A percentile compares a stretch with the other conserved stretches of the same genome.
Evolutionary conservation across 2,888 invertebrate genomes (phyloP).

Genomic region (Pilophorus perplexus): DNA sequence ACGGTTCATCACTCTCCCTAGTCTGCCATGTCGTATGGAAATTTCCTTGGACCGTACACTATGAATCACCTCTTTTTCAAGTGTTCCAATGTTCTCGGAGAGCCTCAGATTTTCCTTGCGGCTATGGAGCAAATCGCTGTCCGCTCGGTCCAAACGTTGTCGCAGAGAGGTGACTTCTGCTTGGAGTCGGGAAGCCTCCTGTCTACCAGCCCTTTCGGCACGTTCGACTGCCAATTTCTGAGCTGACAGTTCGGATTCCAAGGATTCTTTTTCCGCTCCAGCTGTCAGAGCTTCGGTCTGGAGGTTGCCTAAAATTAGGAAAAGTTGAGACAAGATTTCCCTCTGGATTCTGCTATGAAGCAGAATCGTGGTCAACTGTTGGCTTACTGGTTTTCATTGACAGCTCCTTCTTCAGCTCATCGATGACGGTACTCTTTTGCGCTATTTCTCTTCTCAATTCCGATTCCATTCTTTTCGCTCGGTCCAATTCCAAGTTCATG

Average conservation of each 20-base stretch:
- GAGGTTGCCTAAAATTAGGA: constrained; percentile 59
- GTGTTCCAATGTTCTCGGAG: constrained; percentile 71
- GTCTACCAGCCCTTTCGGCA: constrained; percentile 70
- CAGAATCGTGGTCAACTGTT: no score
- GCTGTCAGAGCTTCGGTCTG: constrained; percentile 75
- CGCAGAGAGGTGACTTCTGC: constrained; percentile 71
- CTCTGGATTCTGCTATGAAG: no score
- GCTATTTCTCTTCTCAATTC: constrained; percentile 74
- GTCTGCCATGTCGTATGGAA: no score
- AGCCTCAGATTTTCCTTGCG: constrained; percentile 75
- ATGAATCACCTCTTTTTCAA: constrained; percentile 76
- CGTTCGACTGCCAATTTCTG: constrained; percentile 64
- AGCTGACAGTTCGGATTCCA: constrained; percentile 76
- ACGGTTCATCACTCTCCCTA: no score
- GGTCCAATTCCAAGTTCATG: constrained; percentile 72
- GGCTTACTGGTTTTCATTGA: constrained; percentile 70
- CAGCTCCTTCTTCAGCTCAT: constrained; percentile 75
- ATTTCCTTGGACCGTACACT: no score
- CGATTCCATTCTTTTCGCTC: constrained; percentile 71
- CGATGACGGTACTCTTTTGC: constrained; percentile 71
- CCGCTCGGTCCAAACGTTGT: constrained; percentile 74
- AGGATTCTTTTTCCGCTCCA: constrained; percentile 72
- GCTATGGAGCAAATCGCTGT: constrained; percentile 76
- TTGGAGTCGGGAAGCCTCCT: constrained; percentile 70
- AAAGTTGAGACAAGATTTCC: no score